Percentiles rank a stretch among this genome's conserved stretches.
Conservation (phyloP, 53 echinoderm and acorn worm genomes). For the Holothuria scabra region DNA sequence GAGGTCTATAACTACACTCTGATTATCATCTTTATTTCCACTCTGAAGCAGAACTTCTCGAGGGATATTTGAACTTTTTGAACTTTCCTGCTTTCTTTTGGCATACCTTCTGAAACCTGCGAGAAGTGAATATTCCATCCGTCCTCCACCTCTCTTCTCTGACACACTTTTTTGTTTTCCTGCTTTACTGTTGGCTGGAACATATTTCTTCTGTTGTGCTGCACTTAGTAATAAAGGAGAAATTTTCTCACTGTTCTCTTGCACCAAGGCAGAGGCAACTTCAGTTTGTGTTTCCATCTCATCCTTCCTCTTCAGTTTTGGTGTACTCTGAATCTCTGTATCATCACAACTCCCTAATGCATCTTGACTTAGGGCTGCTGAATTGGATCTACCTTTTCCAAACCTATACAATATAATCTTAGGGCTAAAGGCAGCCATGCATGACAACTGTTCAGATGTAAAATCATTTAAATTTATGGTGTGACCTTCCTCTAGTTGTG, state of each 20-base stretch:
- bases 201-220: conserved; percentile 9
- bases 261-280: too few relatives aligned
- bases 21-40: too few relatives aligned
- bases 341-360: too few relatives aligned
- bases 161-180: background rate
- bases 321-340: too few relatives aligned
- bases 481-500: background rate
- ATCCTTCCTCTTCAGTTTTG: too few relatives aligned
- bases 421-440: conserved; percentile 2
- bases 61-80: too few relatives aligned
- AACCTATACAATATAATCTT: conserved; percentile 24
- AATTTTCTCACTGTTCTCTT: too few relatives aligned
- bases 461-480: conserved; percentile 22
- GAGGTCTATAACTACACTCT: too few relatives aligned
- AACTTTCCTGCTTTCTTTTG: conserved; percentile 6
- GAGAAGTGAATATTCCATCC: background rate
- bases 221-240: background rate
- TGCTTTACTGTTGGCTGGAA: conserved; percentile 22
- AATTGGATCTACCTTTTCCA: background rate
- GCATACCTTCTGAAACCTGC: conserved; percentile 1
- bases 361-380: background rate
- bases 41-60: too few relatives aligned
- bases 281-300: too few relatives aligned
- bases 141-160: background rate
- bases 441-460: background rate